Base-by-base conservation (phyloP, 2,113 vertebrate species). In the Noturus placidus region DNA sequence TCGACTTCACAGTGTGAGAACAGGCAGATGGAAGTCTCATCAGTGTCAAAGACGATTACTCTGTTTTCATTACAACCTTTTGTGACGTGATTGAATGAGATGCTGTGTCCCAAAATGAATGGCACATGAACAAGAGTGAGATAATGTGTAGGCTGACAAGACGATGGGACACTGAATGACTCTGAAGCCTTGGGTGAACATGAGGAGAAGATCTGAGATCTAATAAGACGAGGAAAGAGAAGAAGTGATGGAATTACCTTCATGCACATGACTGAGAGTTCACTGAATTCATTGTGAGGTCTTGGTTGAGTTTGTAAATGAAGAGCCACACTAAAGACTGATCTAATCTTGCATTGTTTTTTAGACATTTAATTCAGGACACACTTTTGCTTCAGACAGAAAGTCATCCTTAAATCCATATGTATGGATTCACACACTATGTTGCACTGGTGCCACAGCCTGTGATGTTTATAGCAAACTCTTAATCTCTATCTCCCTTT, bases 381-480 rank as follows among this genome's bases (percentile, higher is more conserved):
- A 79, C 67, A 38, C 63, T 42, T 87, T 87, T 74, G 84, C 38
- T 78, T 54, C 33, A 74, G 65, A 63, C 52, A 74, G 74, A 87
- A 83, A 67, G 74, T 80, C 69, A 70, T 70, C 59, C 56, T 13
- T 30, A 42, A 30, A 54, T 61, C 56, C 17, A 30, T 54, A 30
- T 46, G 17, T 70, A 30, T 33, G 59, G 25, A 30, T 86, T 83
- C 35, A 57, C 27, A 57, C 77, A 63, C 57, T 83, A 52, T 85
- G 69, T 67, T 46, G 30, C 20, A 9, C 76, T 87, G 56, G 65
- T 76, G 80, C 57, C 46, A 76, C 69, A 79, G 69, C 52, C 57
- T 82, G 86, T 85, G 69, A 69, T 74, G 72, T 77, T 86, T 79
- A 88, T 86, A 80, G 86, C 42, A 83, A 86, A 67, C 81, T 56